Evolutionary conservation across 1,140 invertebrate species (phyloP).

Genomic region (Armadillidium nasatum): DNA sequence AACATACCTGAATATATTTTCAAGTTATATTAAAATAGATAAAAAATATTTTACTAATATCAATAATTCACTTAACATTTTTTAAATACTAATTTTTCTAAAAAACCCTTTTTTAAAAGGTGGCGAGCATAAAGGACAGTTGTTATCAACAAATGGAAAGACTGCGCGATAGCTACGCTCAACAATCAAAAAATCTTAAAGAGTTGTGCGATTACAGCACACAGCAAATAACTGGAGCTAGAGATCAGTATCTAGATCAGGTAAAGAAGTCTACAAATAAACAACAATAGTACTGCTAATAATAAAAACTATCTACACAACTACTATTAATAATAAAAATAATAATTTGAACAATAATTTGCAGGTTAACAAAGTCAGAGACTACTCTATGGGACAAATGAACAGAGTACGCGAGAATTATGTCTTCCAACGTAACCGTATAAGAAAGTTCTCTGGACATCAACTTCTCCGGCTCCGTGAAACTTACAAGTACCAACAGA

Average conservation of each 20-base stretch:
- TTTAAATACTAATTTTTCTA: too few relatives aligned
- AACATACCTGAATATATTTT: too few relatives aligned
- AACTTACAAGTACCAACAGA: slow-evolving; percentile 91
- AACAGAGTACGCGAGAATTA: slow-evolving; percentile 92
- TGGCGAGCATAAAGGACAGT: slow-evolving; percentile 83
- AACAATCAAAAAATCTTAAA: slow-evolving; percentile 76
- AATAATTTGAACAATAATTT: not conserved
- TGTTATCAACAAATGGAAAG: slow-evolving; percentile 87
- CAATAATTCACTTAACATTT: too few relatives aligned
- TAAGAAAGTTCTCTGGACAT: slow-evolving; percentile 87
- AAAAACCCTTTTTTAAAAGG: slow-evolving; percentile 55
- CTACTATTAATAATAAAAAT: not conserved
- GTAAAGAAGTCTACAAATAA: slow-evolving; percentile 51
- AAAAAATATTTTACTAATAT: too few relatives aligned
- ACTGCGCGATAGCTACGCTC: slow-evolving; percentile 84
- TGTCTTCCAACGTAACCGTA: slow-evolving; percentile 87
- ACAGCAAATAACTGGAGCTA: slow-evolving; percentile 70
- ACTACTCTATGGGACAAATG: slow-evolving; percentile 81
- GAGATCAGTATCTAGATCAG: slow-evolving; percentile 89
- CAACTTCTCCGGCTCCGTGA: slow-evolving; percentile 81
- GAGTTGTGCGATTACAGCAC: slow-evolving; percentile 87
- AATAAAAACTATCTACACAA: too few relatives aligned
- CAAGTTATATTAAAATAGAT: too few relatives aligned
- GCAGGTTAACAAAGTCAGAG: slow-evolving; percentile 64
- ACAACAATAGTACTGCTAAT: too few relatives aligned